Conservation (phyloP, 2,797 vertebrate species). For the Agapornis canus region DNA sequence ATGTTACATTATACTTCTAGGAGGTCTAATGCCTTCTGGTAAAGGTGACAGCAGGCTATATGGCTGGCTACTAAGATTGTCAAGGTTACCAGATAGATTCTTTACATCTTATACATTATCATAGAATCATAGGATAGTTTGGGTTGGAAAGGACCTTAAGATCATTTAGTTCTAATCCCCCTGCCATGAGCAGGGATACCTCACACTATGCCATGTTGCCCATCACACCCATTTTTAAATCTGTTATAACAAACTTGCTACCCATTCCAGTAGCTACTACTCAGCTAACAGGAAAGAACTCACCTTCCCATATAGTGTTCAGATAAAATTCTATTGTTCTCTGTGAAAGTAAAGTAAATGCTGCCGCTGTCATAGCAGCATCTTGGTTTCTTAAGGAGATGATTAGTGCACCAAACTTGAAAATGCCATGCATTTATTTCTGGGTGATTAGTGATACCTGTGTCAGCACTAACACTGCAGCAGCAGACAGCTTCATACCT, state of each 20-base stretch:
- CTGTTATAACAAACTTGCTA: background rate
- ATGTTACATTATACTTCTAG: background rate
- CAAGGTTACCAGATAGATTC: background rate
- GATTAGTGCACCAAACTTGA: background rate
- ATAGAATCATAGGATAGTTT: too few relatives aligned
- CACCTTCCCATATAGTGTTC: background rate
- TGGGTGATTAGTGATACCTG: constrained; percentile 11
- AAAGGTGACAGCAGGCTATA: background rate
- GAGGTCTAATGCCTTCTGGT: background rate
- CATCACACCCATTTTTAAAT: background rate
- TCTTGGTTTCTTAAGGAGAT: background rate
- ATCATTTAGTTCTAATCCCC: too few relatives aligned
- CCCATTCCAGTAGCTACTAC: background rate
- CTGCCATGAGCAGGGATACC: too few relatives aligned
- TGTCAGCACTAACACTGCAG: constrained; percentile 12
- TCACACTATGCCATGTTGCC: too few relatives aligned
- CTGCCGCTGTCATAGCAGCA: background rate
- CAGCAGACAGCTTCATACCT: background rate
- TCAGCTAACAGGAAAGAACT: background rate
- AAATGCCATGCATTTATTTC: background rate
- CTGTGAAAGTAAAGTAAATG: background rate
- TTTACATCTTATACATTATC: background rate
- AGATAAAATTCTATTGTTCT: background rate
- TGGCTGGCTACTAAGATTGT: background rate
- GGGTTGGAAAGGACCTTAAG: too few relatives aligned